phyloP scores from a whole-genome alignment of 2,113 vertebrate genomes.

The Pelmatolapia mariae region DNA sequence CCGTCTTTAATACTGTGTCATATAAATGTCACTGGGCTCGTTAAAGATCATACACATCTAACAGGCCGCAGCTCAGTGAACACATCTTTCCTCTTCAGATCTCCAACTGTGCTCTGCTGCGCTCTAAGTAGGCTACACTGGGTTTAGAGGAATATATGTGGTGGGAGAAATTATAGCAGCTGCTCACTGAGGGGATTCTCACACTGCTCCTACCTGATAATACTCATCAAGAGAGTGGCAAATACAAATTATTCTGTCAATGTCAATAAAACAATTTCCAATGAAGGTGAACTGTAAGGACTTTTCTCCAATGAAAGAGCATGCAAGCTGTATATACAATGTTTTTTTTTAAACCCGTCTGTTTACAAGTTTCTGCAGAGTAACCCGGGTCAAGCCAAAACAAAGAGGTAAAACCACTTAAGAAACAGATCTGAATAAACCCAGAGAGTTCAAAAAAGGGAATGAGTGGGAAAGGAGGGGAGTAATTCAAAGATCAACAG shows the following conservation, averaged over 20 bases:
- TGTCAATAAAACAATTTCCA: background rate
- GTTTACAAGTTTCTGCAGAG: conserved; percentile 38
- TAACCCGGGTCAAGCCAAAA: conserved; percentile 38
- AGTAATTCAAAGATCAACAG: conserved; percentile 39
- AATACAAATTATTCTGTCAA: conserved; percentile 6
- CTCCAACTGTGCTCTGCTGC: background rate
- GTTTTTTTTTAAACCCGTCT: background rate
- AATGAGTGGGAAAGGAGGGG: background rate
- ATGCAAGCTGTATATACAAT: background rate
- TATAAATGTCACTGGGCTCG: conserved; percentile 55
- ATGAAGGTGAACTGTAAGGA: background rate
- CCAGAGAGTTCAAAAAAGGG: background rate
- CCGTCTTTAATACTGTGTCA: conserved; percentile 45
- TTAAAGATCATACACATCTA: conserved; percentile 46
- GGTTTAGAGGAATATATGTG: background rate
- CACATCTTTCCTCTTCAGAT: conserved; percentile 39
- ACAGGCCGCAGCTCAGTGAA: conserved; percentile 29
- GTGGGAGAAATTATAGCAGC: conserved; percentile 8
- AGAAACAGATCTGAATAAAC: conserved; percentile 28
- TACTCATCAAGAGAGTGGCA: background rate
- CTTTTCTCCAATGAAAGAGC: background rate
- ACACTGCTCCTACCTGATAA: conserved; percentile 9
- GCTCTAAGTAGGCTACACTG: background rate
- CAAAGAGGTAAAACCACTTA: conserved; percentile 47
- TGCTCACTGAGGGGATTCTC: background rate